Evolutionary conservation across 2,797 vertebrate species (phyloP).

Genomic region (Mus minutoides): DNA sequence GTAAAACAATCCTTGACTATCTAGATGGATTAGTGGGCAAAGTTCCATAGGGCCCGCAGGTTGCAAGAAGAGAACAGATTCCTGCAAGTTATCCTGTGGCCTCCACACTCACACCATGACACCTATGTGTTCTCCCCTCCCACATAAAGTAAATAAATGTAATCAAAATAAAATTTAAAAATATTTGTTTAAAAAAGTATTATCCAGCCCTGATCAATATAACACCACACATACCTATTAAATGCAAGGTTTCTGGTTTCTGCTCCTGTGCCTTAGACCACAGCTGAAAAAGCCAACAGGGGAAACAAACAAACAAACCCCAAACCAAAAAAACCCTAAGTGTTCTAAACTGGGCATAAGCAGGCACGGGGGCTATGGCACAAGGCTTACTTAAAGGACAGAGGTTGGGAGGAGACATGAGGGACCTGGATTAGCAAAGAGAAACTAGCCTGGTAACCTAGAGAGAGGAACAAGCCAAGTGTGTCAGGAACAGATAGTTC

Average conservation of each 20-base stretch:
- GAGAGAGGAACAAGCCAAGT: background rate
- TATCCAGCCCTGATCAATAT: background rate
- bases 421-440: background rate
- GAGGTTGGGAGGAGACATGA: background rate
- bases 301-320: background rate
- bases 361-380: background rate
- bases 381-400: background rate
- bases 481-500: conserved; percentile 10
- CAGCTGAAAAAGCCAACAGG: conserved; percentile 31
- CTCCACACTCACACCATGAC: background rate
- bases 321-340: background rate
- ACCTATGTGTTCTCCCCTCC: background rate
- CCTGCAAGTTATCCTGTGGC: no score
- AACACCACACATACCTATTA: background rate
- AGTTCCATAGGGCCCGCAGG: background rate
- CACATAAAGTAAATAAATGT: background rate
- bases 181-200: background rate
- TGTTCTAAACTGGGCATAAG: conserved; percentile 30
- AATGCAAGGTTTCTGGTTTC: conserved; percentile 19
- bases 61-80: background rate
- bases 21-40: background rate
- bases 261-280: conserved; percentile 19
- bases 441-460: conserved; percentile 7
- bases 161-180: background rate
- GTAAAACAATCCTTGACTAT: background rate